Percentiles rank a stretch among this genome's conserved stretches.
These are phyloP conservation scores for Grus americana DNA, from an alignment of 2,113 vertebrate species.

Conservation along the genomic window DNA sequence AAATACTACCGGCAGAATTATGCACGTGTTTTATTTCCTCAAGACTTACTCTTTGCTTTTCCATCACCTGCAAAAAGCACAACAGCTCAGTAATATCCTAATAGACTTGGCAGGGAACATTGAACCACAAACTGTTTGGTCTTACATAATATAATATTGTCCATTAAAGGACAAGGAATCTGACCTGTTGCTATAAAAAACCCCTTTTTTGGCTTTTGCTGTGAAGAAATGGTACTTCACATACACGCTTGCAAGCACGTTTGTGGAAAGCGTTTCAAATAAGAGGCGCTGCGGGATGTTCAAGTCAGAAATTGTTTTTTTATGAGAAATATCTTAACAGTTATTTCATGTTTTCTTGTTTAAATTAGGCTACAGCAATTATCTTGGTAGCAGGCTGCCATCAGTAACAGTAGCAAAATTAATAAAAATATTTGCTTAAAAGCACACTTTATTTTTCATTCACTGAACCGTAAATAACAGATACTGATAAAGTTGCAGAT, in stretches of 20 bases:
- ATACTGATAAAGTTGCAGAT: background rate
- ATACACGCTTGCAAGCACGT: rapidly evolving
- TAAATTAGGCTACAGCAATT: background rate
- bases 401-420: background rate
- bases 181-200: background rate
- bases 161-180: background rate
- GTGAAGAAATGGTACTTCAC: background rate
- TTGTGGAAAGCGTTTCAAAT: background rate
- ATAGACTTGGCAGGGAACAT: background rate
- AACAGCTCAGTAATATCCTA: background rate
- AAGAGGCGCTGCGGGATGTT: background rate
- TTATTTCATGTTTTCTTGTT: background rate
- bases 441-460: background rate
- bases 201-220: background rate
- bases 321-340: background rate
- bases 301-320: background rate
- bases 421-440: constrained; percentile 13
- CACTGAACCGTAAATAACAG: constrained; percentile 17
- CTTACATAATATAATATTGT: background rate
- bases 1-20: background rate
- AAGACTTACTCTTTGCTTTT: background rate
- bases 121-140: background rate
- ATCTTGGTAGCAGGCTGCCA: background rate
- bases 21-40: background rate
- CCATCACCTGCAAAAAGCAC: background rate